A percentile compares a stretch with the other conserved stretches of the same genome.
Evolutionary conservation across 2,113 vertebrate species (phyloP).

Genomic region (Gasterosteus aculeatus): DNA sequence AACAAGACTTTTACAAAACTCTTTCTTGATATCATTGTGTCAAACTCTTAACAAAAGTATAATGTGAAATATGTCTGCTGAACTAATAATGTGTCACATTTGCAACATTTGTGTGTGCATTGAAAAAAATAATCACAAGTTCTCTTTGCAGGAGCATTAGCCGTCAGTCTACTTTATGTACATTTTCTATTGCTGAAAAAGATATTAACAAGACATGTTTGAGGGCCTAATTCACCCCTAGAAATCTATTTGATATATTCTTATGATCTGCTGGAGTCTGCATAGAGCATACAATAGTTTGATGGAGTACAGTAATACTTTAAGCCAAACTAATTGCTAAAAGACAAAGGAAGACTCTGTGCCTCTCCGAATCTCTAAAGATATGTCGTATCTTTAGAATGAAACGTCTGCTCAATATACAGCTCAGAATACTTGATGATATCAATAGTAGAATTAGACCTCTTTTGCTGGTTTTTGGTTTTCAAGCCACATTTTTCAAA

Average conservation of each 20-base stretch:
- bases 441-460: slow-evolving; percentile 4
- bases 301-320: slow-evolving; percentile 2
- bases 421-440: slow-evolving; percentile 13
- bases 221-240: slow-evolving; percentile 16
- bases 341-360: neutral
- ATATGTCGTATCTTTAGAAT: neutral
- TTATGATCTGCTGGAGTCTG: neutral
- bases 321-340: neutral
- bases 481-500: slow-evolving; percentile 7
- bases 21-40: slow-evolving; percentile 10
- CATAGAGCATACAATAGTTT: slow-evolving; percentile 14
- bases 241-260: slow-evolving; percentile 30
- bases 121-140: neutral
- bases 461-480: slow-evolving; percentile 18
- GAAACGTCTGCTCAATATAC: neutral
- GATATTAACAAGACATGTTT: neutral
- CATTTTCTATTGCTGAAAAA: neutral
- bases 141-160: slow-evolving; percentile 1
- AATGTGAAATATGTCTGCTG: neutral
- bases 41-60: neutral
- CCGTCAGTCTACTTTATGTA: slow-evolving; percentile 1
- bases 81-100: slow-evolving; percentile 18
- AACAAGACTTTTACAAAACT: neutral
- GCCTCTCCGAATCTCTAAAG: neutral
- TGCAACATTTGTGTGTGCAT: slow-evolving; percentile 19